Conservation (phyloP, 2,888 invertebrate species). For the Drosophila rubida region DNA sequence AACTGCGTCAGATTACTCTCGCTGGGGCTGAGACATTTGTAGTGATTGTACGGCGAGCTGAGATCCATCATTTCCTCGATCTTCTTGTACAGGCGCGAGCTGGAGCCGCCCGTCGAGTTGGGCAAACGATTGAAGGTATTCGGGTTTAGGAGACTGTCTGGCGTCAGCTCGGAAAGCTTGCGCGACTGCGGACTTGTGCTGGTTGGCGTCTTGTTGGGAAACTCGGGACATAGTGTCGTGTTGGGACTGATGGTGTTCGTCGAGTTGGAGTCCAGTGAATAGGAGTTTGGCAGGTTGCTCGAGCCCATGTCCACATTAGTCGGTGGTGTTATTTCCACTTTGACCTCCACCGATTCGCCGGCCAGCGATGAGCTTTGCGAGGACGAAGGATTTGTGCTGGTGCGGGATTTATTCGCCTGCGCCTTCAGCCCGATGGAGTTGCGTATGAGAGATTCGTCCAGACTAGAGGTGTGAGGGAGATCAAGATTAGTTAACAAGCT, state of each 20-base stretch:
- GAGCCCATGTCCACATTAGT: constrained; percentile 78
- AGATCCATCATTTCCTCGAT: constrained; percentile 87
- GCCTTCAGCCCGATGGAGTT: constrained; percentile 85
- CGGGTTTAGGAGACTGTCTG: constrained; percentile 83
- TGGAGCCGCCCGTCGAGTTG: constrained; percentile 82
- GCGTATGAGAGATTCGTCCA: constrained; percentile 88
- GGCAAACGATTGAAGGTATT: constrained; percentile 84
- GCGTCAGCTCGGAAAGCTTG: constrained; percentile 83
- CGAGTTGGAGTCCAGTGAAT: constrained; percentile 84
- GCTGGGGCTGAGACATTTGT: constrained; percentile 89
- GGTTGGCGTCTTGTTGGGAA: constrained; percentile 80
- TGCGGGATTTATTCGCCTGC: constrained; percentile 83
- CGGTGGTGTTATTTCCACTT: constrained; percentile 85
- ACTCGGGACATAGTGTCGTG: constrained; percentile 81
- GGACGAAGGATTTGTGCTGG: constrained; percentile 84
- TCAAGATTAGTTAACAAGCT: background rate
- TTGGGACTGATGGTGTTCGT: constrained; percentile 83
- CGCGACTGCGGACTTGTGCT: constrained; percentile 80
- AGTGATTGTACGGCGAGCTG: constrained; percentile 91
- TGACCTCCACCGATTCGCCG: constrained; percentile 84
- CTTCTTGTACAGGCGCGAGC: constrained; percentile 84
- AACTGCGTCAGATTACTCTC: constrained; percentile 85
- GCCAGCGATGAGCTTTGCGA: constrained; percentile 84
- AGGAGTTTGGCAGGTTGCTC: constrained; percentile 82
- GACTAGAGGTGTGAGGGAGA: constrained; percentile 81